Base-by-base conservation (phyloP, 2,797 vertebrate genomes). In the Rhyacichthys aspro region DNA sequence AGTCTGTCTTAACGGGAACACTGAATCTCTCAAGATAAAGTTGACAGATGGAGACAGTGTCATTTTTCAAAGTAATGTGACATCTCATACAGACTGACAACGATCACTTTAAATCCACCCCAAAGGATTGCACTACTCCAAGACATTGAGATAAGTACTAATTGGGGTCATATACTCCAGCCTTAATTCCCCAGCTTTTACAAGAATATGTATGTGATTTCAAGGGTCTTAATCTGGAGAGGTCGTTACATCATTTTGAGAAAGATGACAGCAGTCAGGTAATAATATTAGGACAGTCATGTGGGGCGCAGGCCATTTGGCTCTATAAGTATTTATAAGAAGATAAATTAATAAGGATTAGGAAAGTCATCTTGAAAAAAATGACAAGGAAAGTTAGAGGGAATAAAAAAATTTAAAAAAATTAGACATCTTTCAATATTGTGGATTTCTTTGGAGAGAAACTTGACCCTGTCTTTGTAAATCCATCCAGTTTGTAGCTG, bases 121-220 rank as follows among this genome's bases (percentile, higher is more conserved):
- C 71, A 36, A 34, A 54, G 83, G 82, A 87, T 61, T 69, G 69
- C 64, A 46, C 59, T 34, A 11, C 82, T 82, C 56, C 12, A 71
- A 84, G 74, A 74, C 72, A 69, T 63, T 43, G 71, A 75, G 80
- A 84, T 87, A 79, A 87, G 76, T 56, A 50, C 79, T 91, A 90
- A 91, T 90, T 91, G 88, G 80, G 90, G 86, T 91, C 85, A 78
- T 62, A 66, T 59, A 70, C 73, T 64, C 60, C 48, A 47, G 43
- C 70, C 67, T 79, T 83, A 86, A 86, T 86, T 87, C 83, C 77
- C 53, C 59, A 62, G 63, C 67, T 59, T 78, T 79, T 75, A 82
- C 69, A 79, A 68, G 78, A 84, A 74, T 67, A 64, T 60, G 72
- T 71, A 77, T 70, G 74, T 59, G 63, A 52, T 63, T 82, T 72